Base-by-base conservation (phyloP, 2,888 invertebrate genomes). In the Mythimna vitellina region DNA sequence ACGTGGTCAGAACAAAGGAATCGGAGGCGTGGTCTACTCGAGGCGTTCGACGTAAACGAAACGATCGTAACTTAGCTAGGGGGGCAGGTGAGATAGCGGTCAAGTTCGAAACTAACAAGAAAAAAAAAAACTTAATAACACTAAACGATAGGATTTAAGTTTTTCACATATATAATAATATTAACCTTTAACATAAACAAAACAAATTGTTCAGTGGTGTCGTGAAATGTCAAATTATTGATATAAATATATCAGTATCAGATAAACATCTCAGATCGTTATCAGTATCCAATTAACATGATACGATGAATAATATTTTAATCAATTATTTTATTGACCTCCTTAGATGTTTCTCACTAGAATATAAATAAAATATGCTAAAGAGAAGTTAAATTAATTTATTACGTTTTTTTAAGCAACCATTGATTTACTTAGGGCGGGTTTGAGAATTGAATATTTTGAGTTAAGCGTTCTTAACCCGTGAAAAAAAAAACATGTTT, bases 241-340 rank as follows among this genome's bases (percentile, higher is more conserved):
- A 54, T 49, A 38, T 42, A 54, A 60, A 73, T 49, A 1, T 42
- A 46, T 46, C 46, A 10, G 25, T 53, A 61, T 57, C 56, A 65
- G 64, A 80, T 61, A 74, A 80, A 29, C 12, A 76, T 76, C 75
- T 74, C 14, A 65, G 64, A 80, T 80, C 49, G 46, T 32, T 65
- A 20, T 51, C 49, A 61, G 22, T 49, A 58, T 12, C 57, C 12
- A 9, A 38, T 73, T 38, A 80, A 73, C 14, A 56, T 29, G 58
- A 60, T 25, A 20, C 60, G 25, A 60, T 73, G 74, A 76, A 76
- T 74, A 61, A 73, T 25, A 51, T n/a, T 35, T 60, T 64, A 72
- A 75, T 58, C 38, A 49, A 58, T 53, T 62, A 72, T 57, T 62
- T 42, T 6, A 57, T 78, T 8, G 10, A 51, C 14, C 25, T 62